Conservation (phyloP, 1,140 invertebrate genomes). For the Drosophila orena region DNA sequence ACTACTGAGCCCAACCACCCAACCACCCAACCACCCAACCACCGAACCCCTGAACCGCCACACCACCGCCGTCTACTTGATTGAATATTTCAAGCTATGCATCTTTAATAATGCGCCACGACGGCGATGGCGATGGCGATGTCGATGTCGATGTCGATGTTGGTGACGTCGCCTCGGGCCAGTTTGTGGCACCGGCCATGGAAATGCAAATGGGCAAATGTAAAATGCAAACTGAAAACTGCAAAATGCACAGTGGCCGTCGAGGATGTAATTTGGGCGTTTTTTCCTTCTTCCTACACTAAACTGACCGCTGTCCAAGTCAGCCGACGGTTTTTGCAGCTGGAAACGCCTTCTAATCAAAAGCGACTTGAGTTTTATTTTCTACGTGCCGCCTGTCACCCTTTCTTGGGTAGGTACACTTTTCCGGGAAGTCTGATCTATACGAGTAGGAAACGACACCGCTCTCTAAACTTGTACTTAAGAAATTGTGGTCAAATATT, state of each 20-base stretch:
- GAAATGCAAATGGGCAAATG: conserved; percentile 66
- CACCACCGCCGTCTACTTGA: conserved; percentile 55
- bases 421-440: no score
- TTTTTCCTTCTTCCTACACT: conserved; percentile 47
- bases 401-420: background rate
- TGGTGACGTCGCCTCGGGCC: conserved; percentile 51
- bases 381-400: conserved; percentile 13
- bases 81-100: conserved; percentile 82
- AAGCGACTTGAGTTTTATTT: conserved; percentile 30
- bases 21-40: no score
- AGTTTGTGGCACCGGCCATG: conserved; percentile 65
- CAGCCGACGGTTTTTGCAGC: conserved; percentile 9
- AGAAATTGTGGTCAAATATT: background rate
- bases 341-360: conserved; percentile 66
- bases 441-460: no score
- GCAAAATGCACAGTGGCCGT: conserved; percentile 56
- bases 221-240: conserved; percentile 59
- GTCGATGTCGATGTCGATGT: conserved; percentile 25
- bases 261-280: conserved; percentile 55
- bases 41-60: background rate
- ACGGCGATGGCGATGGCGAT: conserved; percentile 28
- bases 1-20: background rate
- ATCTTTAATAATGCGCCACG: conserved; percentile 79
- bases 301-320: conserved; percentile 55
- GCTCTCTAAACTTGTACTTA: no score